Base-by-base conservation (phyloP, 2,888 invertebrate genomes). In the Melieria picta region DNA sequence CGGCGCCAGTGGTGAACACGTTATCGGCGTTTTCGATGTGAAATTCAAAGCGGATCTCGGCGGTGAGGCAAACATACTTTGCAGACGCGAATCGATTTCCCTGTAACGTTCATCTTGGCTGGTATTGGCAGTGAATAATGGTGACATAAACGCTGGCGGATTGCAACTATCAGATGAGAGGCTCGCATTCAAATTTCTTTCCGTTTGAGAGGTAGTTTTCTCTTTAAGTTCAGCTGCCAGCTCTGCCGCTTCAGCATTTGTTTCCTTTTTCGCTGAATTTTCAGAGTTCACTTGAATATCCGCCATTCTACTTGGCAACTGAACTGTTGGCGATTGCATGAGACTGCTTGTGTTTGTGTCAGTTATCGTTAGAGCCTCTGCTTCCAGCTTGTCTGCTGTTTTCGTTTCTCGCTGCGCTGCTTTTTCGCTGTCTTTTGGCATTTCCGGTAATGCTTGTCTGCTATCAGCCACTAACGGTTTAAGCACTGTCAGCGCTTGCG, bases 31-130 rank as follows among this genome's bases (percentile, higher is more conserved):
- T 55, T 5, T 48, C 4, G 11, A 3, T 6, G 16, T 9, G 47
- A 30, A n/a, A 30, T 62, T 52, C 50, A 52, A 30, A 11, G 45
- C 13, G 48, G 7, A 47, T n/a, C 9, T 30, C 7, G 11, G 47
- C 4, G n/a, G 80, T 6, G 80, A 80, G 64, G 77, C 76, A 65
- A 80, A 80, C 65, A 80, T 78, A 13, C 71, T 74, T 62, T 78
- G 74, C 72, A 80, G 57, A 47, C 77, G 76, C 13, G 79, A 76
- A 64, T 80, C 80, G 61, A 80, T 77, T 62, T 79, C 80, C 9
- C 68, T 75, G 42, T 77, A 79, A 60, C 79, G 73, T 7, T 75
- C 75, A 73, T 80, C 79, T 13, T 77, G 77, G 16, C 73, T 73
- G 7, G 71, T 71, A 68, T 76, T 78, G 2, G 71, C 69, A 9